Evolutionary conservation across 2,797 vertebrate genomes (phyloP).

Genomic region (Labroides dimidiatus): DNA sequence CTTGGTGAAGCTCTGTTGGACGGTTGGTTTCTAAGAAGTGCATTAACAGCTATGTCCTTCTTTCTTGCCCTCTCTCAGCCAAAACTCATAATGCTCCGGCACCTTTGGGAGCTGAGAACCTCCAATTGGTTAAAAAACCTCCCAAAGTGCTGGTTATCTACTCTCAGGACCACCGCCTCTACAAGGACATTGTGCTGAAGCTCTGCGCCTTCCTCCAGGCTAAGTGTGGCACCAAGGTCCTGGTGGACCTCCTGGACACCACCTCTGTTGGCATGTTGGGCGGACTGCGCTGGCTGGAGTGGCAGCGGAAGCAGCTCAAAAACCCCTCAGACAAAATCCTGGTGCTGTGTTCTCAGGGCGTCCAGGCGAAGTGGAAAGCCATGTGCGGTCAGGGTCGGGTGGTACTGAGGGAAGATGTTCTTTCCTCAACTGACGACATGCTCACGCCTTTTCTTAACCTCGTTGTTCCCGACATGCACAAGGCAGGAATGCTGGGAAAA

Average conservation of each 20-base stretch:
- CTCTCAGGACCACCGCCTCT: conserved; percentile 93
- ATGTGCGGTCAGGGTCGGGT: conserved; percentile 86
- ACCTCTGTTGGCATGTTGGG: conserved; percentile 87
- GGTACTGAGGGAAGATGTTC: conserved; percentile 85
- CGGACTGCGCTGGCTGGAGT: conserved; percentile 89
- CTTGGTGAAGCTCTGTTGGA: too few relatives aligned
- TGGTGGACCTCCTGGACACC: conserved; percentile 90
- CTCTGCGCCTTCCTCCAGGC: conserved; percentile 92
- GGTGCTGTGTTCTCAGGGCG: conserved; percentile 91
- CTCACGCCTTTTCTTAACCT: conserved; percentile 92
- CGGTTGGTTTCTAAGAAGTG: too few relatives aligned
- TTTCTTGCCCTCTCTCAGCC: conserved; percentile 34
- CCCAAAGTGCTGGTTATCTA: conserved; percentile 93
- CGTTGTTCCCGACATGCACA: conserved; percentile 92
- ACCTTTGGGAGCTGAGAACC: fast-evolving
- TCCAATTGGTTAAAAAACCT: conserved; percentile 5
- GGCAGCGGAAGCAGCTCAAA: conserved; percentile 88
- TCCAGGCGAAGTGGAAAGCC: conserved; percentile 94
- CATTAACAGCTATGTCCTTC: background rate
- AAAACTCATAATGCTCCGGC: fast-evolving
- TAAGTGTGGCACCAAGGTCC: conserved; percentile 89
- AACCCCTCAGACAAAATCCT: conserved; percentile 89
- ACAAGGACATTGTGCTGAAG: conserved; percentile 90
- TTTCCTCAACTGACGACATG: conserved; percentile 88
- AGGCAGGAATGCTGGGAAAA: conserved; percentile 87